Conservation (phyloP, 2,113 vertebrate genomes). For the Halichoerus grypus region DNA sequence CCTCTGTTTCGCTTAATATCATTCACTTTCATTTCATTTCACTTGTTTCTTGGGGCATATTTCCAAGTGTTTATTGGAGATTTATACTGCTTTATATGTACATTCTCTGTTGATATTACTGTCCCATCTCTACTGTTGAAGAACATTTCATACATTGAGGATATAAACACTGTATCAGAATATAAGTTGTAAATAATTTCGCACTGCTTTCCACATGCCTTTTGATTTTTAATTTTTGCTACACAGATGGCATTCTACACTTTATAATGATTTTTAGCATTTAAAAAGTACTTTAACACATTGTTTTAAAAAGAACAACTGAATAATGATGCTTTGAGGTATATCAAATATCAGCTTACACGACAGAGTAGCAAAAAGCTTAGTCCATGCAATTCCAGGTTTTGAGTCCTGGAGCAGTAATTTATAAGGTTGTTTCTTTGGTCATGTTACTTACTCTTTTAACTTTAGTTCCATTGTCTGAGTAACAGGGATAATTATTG, state of each 20-base stretch:
- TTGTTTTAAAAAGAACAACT: not conserved
- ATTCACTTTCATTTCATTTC: not conserved
- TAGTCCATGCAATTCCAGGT: not conserved
- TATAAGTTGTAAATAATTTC: not conserved
- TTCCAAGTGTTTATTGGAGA: not conserved
- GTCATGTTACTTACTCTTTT: not conserved
- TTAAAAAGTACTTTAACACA: not conserved
- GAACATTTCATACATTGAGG: not conserved
- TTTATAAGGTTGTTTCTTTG: not conserved
- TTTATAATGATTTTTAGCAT: not conserved
- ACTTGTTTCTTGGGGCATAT: not conserved
- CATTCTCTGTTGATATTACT: not conserved
- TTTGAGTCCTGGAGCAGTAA: not conserved
- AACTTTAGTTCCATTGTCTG: not conserved
- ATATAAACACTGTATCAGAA: not conserved
- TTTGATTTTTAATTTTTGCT: not conserved
- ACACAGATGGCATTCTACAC: not conserved
- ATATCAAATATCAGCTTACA: not conserved
- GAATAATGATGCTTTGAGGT: not conserved
- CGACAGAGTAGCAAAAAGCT: not conserved
- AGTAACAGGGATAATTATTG: not conserved
- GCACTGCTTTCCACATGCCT: not conserved
- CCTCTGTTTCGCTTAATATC: not conserved
- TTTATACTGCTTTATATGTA: not conserved
- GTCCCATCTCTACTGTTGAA: not conserved